Base-by-base conservation (phyloP, 2,888 invertebrate species). In the Heteromurus nitidus region DNA sequence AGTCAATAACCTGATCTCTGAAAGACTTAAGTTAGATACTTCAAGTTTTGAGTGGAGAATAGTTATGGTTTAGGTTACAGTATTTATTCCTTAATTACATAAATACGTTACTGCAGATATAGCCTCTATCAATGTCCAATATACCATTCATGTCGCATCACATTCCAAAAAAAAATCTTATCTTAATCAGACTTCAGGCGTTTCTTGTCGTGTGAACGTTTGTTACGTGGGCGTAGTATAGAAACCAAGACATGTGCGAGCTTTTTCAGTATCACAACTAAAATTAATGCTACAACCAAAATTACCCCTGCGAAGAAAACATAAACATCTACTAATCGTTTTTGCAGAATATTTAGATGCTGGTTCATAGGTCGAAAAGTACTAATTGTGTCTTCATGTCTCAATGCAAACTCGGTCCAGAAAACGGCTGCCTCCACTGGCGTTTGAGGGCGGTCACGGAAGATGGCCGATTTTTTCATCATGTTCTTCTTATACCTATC, bases 361-460 rank as follows among this genome's bases (percentile, higher is more conserved):
- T 80, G 26, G 58, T 53, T 79, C 83, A 82, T 82, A 0, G 86
- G 87, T 42, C 85, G 85, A 13, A 87, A 69, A 20, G 83, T 60
- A 36, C 76, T 69, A 1, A 62, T 65, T 0, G 84, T 83, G 50
- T 84, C 85, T n/a, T 87, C 84, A 58, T 87, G 84, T 20, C 86
- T 60, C 1, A 87, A 70, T 0, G 82, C 85, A 67, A 85, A 87
- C 50, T 87, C 87, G 9, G 86, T 86, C 85, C 85, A 87, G 60
- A 80, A 86, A 3, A 86, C 85, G 0, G 84, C 85, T 9, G 73
- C 80, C 5, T 86, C 85, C 3, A 86, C 80, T 11, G 86, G 84
- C 24, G 62, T 82, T 65, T 74, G 60, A 0, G 85, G 85, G 1
- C 85, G 69, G 30, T 87, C 86, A 20, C 80, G 65, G 30, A 87